phyloP scores from a whole-genome alignment of 2,888 invertebrate species.

The Latrodectus hesperus region DNA sequence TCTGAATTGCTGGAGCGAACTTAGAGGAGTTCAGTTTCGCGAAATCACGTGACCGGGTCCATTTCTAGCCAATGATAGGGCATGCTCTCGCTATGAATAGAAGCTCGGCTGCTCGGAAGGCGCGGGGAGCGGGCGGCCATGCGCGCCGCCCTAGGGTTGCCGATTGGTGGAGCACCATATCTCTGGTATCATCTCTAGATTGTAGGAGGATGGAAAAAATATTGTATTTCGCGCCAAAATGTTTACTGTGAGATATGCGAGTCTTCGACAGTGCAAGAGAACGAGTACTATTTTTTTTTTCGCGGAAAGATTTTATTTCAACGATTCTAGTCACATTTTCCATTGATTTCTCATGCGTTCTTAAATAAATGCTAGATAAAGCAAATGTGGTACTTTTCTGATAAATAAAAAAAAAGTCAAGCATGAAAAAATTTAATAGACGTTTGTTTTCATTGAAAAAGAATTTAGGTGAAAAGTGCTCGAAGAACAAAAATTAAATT shows the following conservation, averaged over 20 bases:
- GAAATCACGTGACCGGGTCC: constrained; percentile 59
- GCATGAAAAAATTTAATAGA: no score
- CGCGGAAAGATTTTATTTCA: no score
- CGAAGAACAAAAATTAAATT: no score
- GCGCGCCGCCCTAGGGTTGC: constrained; percentile 62
- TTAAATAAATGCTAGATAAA: no score
- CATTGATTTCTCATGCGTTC: no score
- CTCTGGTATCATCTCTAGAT: constrained; percentile 27
- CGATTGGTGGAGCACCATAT: constrained; percentile 30
- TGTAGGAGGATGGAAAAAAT: constrained; percentile 18
- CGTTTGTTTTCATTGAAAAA: no score
- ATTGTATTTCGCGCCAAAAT: constrained; percentile 34
- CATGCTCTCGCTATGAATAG: constrained; percentile 58
- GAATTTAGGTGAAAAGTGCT: no score
- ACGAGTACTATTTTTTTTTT: no score
- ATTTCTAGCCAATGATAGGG: constrained; percentile 51
- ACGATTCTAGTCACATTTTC: no score
- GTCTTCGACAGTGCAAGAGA: no score
- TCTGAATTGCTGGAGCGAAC: constrained; percentile 68
- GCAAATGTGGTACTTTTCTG: no score
- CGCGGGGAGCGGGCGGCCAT: constrained; percentile 57
- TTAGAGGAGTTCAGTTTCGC: constrained; percentile 61
- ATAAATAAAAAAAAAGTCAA: no score
- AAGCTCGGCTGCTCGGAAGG: constrained; percentile 52
- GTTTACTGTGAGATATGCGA: neutral